phyloP scores from a whole-genome alignment of 1,140 invertebrate species.

The Diorhabda sublineata region DNA sequence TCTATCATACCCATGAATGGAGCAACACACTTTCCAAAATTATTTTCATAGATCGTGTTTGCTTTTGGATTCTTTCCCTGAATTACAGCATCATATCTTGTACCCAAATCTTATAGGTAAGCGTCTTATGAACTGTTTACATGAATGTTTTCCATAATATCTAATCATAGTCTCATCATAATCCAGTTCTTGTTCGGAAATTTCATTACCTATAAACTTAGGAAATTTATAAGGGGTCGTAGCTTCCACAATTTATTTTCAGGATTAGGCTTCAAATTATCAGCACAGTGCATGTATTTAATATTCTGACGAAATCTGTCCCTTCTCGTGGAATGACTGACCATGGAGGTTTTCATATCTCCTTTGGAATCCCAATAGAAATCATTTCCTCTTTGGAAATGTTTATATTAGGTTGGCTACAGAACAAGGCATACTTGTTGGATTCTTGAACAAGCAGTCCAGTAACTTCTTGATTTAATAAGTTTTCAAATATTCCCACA shows the following conservation, averaged over 20 bases:
- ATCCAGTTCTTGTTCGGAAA: background rate
- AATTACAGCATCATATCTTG: background rate
- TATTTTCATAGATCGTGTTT: no score
- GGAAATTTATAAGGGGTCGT: background rate
- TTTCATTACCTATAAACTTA: background rate
- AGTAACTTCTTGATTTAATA: no score
- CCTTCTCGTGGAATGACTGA: background rate
- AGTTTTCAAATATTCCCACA: no score
- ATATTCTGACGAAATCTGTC: slow-evolving; percentile 1
- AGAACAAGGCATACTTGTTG: no score
- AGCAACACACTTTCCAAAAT: no score
- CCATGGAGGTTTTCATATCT: background rate
- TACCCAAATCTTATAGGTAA: background rate
- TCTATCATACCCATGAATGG: no score
- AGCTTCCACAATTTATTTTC: slow-evolving; percentile 1
- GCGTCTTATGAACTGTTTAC: background rate
- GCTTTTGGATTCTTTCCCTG: background rate
- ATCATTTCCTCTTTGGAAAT: no score
- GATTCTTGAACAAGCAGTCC: no score
- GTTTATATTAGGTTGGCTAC: no score
- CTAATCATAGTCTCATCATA: no score
- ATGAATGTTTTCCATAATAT: background rate
- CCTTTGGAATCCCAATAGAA: background rate
- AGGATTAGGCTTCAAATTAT: slow-evolving; percentile 4
- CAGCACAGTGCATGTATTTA: background rate